Conservation (phyloP, 2,113 vertebrate species). For the Vulpes ferrilata region DNA sequence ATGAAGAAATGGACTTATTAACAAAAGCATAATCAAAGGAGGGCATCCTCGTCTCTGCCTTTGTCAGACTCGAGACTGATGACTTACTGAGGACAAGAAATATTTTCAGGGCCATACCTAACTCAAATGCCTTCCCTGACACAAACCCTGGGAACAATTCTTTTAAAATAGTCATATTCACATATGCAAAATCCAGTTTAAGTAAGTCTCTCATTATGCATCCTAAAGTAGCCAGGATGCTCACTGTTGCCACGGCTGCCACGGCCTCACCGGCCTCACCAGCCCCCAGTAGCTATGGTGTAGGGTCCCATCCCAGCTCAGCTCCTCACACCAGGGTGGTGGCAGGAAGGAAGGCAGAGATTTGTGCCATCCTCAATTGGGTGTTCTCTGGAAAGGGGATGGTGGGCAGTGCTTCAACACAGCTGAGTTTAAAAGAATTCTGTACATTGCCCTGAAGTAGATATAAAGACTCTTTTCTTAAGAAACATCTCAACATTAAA, state of each 20-base stretch:
- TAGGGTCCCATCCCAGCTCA: conserved; percentile 72
- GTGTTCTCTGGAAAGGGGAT: conserved; percentile 40
- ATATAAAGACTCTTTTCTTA: background rate
- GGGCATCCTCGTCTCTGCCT: background rate
- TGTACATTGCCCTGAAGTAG: background rate
- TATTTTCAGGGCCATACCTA: background rate
- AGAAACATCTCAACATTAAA: background rate
- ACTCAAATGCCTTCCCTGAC: background rate
- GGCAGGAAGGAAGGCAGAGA: conserved; percentile 66
- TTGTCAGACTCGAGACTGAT: background rate
- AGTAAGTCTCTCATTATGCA: background rate
- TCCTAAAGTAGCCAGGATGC: conserved; percentile 70
- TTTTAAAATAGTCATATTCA: background rate
- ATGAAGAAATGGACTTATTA: background rate
- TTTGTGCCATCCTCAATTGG: conserved; percentile 69
- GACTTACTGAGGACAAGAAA: background rate
- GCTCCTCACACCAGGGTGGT: conserved; percentile 66
- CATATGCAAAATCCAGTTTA: background rate
- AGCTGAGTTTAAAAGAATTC: conserved; percentile 49
- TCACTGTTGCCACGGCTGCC: conserved; percentile 76
- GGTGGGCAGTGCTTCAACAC: background rate
- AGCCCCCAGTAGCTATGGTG: conserved; percentile 72
- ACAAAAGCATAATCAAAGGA: background rate
- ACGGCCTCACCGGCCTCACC: conserved; percentile 75
- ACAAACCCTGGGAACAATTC: background rate